Percentiles rank a stretch among this genome's conserved stretches.
Conservation (phyloP, 2,113 vertebrate species). For the Oplegnathus fasciatus region DNA sequence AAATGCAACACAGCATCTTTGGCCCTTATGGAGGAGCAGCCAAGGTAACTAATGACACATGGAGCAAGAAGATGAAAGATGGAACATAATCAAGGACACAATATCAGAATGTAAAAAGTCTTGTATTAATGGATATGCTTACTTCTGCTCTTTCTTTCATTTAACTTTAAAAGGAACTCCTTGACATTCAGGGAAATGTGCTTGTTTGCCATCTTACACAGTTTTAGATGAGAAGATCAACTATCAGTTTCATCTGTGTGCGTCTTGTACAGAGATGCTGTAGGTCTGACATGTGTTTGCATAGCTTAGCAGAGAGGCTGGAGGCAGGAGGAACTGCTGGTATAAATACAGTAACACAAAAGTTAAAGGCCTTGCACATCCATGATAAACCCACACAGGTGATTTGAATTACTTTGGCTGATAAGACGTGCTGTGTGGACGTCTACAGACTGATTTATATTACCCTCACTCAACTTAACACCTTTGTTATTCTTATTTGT, state of each 20-base stretch:
- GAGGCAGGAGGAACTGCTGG: no score
- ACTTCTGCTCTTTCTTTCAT: neutral
- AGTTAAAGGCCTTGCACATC: neutral
- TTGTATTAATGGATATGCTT: neutral
- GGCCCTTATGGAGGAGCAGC: neutral
- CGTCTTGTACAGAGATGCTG: neutral
- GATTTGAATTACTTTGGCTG: neutral
- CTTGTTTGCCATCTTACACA: neutral
- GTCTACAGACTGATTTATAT: neutral
- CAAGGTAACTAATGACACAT: neutral
- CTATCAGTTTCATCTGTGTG: neutral
- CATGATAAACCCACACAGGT: neutral
- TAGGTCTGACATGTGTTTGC: neutral
- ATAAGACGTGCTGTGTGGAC: neutral
- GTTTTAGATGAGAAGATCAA: neutral
- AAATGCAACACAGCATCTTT: neutral
- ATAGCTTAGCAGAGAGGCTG: neutral
- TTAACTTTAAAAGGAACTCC: neutral
- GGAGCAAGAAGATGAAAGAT: neutral
- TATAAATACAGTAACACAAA: neutral
- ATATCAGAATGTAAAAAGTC: neutral
- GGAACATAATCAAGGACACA: neutral
- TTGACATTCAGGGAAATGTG: neutral
- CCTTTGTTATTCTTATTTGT: no score
- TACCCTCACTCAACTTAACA: no score